A percentile compares a stretch with the other conserved stretches of the same genome.
Evolutionary conservation across 2,888 invertebrate species (phyloP).

Genomic region (Petrophora chlorosata): DNA sequence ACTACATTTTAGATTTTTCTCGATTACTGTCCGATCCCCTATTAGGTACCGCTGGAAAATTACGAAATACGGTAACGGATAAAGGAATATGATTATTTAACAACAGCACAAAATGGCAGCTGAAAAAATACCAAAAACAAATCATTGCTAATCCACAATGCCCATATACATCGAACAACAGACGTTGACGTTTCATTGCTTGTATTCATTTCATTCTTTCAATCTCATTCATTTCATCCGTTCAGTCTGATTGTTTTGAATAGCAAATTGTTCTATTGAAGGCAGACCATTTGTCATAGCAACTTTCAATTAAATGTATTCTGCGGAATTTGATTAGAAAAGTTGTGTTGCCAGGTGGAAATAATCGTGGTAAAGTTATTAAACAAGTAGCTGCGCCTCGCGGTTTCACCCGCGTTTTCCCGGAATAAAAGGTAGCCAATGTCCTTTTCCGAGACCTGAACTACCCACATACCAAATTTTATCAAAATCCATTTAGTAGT

Average conservation of each 20-base stretch:
- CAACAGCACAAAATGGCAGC: too few species aligned
- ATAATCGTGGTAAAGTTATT: neutral
- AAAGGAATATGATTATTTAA: too few species aligned
- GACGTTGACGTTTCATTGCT: neutral
- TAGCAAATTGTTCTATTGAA: conserved; percentile 1
- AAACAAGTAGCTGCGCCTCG: too few species aligned
- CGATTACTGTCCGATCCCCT: too few species aligned
- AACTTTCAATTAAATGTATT: conserved; percentile 6
- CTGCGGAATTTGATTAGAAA: conserved; percentile 4
- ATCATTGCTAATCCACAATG: neutral
- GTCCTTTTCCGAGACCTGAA: too few species aligned
- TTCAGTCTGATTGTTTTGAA: conserved; percentile 1
- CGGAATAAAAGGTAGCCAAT: too few species aligned
- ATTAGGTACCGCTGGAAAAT: too few species aligned
- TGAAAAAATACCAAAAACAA: neutral
- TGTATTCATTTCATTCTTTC: neutral
- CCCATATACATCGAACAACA: neutral
- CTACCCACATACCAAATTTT: too few species aligned
- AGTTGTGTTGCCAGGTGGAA: neutral
- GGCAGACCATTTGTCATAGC: neutral
- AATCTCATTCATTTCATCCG: neutral
- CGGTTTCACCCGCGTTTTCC: too few species aligned
- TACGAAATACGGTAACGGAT: too few species aligned
- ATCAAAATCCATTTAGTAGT: too few species aligned
- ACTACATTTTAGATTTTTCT: too few species aligned